Conservation (phyloP, 2,797 vertebrate genomes). For the Podargus strigoides region DNA sequence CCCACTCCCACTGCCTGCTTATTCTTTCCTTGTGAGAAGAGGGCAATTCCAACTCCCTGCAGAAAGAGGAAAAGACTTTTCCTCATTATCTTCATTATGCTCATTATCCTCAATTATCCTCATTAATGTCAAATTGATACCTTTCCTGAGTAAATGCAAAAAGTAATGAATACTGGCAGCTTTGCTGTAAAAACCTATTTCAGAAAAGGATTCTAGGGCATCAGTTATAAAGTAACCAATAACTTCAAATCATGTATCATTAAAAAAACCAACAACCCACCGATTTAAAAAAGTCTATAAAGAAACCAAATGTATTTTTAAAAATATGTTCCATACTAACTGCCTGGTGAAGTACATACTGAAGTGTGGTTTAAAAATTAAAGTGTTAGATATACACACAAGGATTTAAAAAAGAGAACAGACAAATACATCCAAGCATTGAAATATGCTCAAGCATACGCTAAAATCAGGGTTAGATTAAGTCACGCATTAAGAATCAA, state of each 20-base stretch:
- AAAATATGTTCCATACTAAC: not conserved
- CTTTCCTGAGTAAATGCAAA: slow-evolving; percentile 14
- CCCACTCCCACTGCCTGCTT: not conserved
- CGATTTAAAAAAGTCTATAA: not conserved
- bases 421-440: not conserved
- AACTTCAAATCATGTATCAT: not conserved
- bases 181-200: not conserved
- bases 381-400: not conserved
- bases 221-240: not conserved
- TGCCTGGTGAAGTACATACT: not conserved
- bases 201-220: not conserved
- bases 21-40: not conserved
- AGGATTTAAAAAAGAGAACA: not conserved
- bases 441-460: not conserved
- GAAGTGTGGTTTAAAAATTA: not conserved
- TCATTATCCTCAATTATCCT: slow-evolving; percentile 55
- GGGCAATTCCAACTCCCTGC: not conserved
- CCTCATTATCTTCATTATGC: slow-evolving; percentile 41
- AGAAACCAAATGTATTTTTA: not conserved
- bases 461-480: not conserved
- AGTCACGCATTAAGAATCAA: not conserved
- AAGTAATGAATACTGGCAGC: not conserved
- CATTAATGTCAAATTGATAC: slow-evolving; percentile 48
- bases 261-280: not conserved
- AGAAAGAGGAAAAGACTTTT: slow-evolving; percentile 46